Evolutionary conservation across 2,113 vertebrate species (phyloP).

Genomic region (Gavialis gangeticus): DNA sequence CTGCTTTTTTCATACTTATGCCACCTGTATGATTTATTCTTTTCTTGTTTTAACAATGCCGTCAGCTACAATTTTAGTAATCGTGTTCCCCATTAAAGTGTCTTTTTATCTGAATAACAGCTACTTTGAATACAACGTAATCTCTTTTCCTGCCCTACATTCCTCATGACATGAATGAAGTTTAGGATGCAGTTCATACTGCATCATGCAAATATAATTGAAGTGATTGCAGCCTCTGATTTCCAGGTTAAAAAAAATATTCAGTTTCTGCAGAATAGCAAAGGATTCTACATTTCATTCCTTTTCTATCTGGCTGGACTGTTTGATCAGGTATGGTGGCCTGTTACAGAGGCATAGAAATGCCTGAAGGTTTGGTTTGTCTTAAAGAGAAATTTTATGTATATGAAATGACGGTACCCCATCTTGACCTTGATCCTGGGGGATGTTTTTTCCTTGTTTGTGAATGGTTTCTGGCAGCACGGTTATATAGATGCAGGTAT

Average conservation of each 20-base stretch:
- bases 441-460: background rate
- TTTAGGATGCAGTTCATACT: background rate
- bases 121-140: background rate
- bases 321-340: background rate
- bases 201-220: background rate
- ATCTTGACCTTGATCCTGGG: background rate
- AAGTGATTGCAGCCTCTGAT: background rate
- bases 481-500: background rate
- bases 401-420: background rate
- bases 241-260: background rate
- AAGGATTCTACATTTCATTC: background rate
- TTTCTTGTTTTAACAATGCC: background rate
- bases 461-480: background rate
- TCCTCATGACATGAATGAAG: background rate
- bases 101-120: background rate
- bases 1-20: background rate
- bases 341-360: background rate
- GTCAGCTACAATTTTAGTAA: background rate
- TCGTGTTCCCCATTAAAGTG: background rate
- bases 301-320: background rate
- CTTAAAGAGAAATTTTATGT: background rate
- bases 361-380: accelerated
- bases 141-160: background rate
- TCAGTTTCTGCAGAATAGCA: background rate
- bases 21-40: background rate